Conservation (phyloP, 2,888 invertebrate genomes). For the Euproctis similis region DNA sequence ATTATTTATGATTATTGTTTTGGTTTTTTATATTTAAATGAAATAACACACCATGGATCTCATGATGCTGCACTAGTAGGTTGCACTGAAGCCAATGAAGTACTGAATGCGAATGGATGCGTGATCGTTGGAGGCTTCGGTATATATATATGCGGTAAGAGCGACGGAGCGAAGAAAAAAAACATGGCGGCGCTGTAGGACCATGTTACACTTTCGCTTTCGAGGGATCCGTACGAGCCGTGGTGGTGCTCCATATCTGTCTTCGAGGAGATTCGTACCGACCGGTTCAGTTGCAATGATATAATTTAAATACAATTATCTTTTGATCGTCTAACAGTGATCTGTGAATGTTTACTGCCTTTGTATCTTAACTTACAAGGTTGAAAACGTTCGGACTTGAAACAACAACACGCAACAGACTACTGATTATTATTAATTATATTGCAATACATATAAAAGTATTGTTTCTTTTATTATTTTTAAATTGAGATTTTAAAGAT, state of each 20-base stretch:
- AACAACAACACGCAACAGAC: not conserved
- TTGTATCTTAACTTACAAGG: conserved; percentile 23
- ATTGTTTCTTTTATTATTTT: too few species aligned
- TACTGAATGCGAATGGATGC: conserved; percentile 77
- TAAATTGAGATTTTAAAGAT: too few species aligned
- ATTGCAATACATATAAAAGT: too few species aligned
- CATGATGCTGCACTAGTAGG: conserved; percentile 71
- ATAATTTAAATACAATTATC: conserved; percentile 29
- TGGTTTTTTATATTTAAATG: too few species aligned
- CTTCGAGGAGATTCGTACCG: conserved; percentile 28
- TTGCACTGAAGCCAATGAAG: conserved; percentile 74
- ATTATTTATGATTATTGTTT: too few species aligned
- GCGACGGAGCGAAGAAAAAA: conserved; percentile 68
- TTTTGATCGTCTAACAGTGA: conserved; percentile 22
- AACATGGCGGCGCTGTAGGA: conserved; percentile 65
- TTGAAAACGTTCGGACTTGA: conserved; percentile 11
- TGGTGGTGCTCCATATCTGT: conserved; percentile 62
- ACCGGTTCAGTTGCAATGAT: conserved; percentile 36
- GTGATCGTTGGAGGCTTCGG: conserved; percentile 53
- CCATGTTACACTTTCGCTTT: conserved; percentile 74
- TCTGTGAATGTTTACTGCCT: conserved; percentile 26
- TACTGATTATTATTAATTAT: not conserved
- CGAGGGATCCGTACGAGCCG: conserved; percentile 54
- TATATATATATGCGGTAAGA: conserved; percentile 71
- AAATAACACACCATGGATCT: conserved; percentile 73